Conservation (phyloP, 2,113 vertebrate genomes). For the Phalacrocorax carbo region DNA sequence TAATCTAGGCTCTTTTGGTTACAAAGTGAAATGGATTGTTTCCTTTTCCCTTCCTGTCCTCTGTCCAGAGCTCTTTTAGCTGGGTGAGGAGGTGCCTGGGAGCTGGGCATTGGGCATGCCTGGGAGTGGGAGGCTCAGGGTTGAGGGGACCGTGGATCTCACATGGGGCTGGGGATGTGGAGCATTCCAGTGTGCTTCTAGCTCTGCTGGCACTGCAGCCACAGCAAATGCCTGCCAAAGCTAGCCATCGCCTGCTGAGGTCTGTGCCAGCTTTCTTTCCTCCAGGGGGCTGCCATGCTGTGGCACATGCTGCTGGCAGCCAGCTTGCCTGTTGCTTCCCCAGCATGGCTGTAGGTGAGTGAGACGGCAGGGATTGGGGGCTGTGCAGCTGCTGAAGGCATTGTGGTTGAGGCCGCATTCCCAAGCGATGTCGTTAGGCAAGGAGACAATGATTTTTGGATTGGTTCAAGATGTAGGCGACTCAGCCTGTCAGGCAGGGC, state of each 20-base stretch:
- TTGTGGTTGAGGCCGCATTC: slow-evolving; percentile 51
- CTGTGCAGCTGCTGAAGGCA: slow-evolving; percentile 3
- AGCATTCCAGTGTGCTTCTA: not conserved
- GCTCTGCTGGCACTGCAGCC: not conserved
- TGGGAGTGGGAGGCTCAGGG: rapidly evolving
- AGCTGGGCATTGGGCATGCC: not conserved
- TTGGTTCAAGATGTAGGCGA: slow-evolving; percentile 51
- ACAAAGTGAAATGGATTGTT: not conserved
- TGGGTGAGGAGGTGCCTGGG: not conserved
- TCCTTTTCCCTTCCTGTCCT: not conserved
- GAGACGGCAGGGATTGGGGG: not conserved
- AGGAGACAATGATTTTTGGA: not conserved
- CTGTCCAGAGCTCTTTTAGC: not conserved
- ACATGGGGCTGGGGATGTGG: not conserved
- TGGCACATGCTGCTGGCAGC: rapidly evolving
- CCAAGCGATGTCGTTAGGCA: slow-evolving; percentile 30
- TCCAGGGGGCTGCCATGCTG: not conserved
- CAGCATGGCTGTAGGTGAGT: not conserved
- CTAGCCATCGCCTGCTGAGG: not conserved
- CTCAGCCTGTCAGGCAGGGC: not conserved
- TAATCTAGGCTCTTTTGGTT: not conserved
- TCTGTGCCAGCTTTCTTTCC: not conserved
- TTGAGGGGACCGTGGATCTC: not conserved
- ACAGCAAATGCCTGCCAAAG: not conserved
- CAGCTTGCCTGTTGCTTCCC: not conserved